Evolutionary conservation across 2,888 invertebrate genomes (phyloP).

Genomic region (Scelioninae gen. 1): DNA sequence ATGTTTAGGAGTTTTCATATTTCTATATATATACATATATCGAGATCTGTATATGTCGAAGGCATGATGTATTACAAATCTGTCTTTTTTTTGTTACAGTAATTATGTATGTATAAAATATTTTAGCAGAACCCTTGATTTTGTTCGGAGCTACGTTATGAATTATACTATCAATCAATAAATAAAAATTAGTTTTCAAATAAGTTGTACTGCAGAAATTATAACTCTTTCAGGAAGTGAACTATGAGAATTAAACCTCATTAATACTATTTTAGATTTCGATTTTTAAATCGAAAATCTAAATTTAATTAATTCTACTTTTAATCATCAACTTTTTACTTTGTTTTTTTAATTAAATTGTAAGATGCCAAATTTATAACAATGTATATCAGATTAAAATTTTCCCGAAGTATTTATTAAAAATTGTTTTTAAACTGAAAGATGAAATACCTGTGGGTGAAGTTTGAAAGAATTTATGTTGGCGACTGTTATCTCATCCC

Average conservation of each 20-base stretch:
- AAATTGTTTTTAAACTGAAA: slow-evolving; percentile 2
- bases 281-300: too few relatives aligned
- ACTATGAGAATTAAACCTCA: too few relatives aligned
- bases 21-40: slow-evolving; percentile 2
- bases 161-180: not conserved
- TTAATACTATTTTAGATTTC: too few relatives aligned
- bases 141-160: not conserved
- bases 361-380: too few relatives aligned
- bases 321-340: too few relatives aligned
- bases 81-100: not conserved
- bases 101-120: not conserved
- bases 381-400: too few relatives aligned
- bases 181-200: not conserved
- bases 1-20: slow-evolving; percentile 23
- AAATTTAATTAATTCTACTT: too few relatives aligned
- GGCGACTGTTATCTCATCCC: not conserved
- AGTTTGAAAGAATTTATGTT: not conserved
- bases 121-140: not conserved
- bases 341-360: too few relatives aligned
- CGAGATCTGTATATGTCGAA: slow-evolving; percentile 2
- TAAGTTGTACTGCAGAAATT: too few relatives aligned
- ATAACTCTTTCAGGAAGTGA: too few relatives aligned
- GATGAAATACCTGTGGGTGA: not conserved
- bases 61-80: slow-evolving; percentile 1
- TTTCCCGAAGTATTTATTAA: not conserved